These are phyloP conservation scores for Apteryx mantelli DNA, from an alignment of 2,113 vertebrate species.

Conservation along the genomic window DNA sequence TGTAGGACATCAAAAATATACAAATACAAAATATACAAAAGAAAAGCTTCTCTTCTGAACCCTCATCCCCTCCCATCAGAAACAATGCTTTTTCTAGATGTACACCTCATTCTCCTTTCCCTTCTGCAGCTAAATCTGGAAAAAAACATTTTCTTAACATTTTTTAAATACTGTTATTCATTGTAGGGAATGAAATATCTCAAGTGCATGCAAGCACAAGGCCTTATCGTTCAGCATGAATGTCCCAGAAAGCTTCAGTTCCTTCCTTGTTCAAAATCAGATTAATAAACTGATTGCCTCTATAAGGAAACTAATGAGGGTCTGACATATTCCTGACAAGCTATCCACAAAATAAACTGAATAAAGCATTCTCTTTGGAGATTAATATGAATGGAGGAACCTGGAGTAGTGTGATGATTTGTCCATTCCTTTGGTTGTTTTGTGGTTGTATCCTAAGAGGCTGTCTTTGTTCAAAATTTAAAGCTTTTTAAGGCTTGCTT, in stretches of 20 bases:
- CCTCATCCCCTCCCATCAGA: neutral
- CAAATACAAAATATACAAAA: neutral
- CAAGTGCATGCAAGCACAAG: fast-evolving
- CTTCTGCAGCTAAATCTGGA: neutral
- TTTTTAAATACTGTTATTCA: neutral
- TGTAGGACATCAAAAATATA: neutral
- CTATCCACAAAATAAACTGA: neutral
- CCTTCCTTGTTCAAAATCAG: neutral
- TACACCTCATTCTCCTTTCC: neutral
- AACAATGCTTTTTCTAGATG: neutral
- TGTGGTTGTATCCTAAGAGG: neutral
- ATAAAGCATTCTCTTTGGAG: neutral
- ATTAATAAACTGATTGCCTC: fast-evolving
- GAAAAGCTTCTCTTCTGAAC: neutral
- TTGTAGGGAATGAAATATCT: neutral
- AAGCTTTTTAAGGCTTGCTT: neutral
- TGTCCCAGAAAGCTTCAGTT: neutral
- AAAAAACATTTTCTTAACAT: neutral
- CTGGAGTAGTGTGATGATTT: neutral
- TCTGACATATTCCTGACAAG: neutral
- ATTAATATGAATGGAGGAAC: neutral
- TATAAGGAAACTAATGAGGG: neutral
- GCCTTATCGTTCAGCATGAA: neutral
- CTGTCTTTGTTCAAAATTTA: neutral
- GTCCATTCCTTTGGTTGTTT: neutral